Evolutionary conservation across 1,140 invertebrate genomes (phyloP).

Genomic region (Diuraphis noxia): DNA sequence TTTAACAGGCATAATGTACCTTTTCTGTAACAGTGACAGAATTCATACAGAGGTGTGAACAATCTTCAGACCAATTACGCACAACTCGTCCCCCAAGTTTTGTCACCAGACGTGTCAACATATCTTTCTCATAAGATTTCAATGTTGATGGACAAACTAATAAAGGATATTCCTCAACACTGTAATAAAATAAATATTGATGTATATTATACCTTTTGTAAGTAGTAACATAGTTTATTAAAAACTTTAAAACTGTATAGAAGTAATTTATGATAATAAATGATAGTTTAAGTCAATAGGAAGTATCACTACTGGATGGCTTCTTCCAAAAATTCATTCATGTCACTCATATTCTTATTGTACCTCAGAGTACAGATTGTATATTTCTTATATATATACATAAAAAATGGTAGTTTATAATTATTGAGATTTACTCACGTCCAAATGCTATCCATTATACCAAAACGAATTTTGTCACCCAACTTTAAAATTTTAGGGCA

Average conservation of each 20-base stretch:
- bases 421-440: conserved; percentile 26
- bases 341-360: too few relatives aligned
- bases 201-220: background rate
- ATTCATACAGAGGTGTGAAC: conserved; percentile 51
- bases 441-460: conserved; percentile 36
- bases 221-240: background rate
- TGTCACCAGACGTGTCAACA: background rate
- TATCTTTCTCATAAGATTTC: background rate
- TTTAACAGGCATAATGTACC: background rate
- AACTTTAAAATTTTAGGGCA: background rate
- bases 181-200: conserved; percentile 1
- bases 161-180: conserved; percentile 26
- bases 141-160: conserved; percentile 46
- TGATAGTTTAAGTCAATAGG: too few relatives aligned
- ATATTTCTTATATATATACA: too few relatives aligned
- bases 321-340: too few relatives aligned
- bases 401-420: too few relatives aligned
- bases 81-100: background rate
- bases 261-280: too few relatives aligned
- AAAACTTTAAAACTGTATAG: too few relatives aligned
- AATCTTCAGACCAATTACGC: conserved; percentile 17
- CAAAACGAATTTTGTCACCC: conserved; percentile 39
- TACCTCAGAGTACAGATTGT: too few relatives aligned
- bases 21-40: conserved; percentile 41
- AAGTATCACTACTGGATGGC: too few relatives aligned